Percentiles rank a stretch among this genome's conserved stretches.
Evolutionary conservation across 1,140 invertebrate species (phyloP).

Genomic region (Drosophila insularis): DNA sequence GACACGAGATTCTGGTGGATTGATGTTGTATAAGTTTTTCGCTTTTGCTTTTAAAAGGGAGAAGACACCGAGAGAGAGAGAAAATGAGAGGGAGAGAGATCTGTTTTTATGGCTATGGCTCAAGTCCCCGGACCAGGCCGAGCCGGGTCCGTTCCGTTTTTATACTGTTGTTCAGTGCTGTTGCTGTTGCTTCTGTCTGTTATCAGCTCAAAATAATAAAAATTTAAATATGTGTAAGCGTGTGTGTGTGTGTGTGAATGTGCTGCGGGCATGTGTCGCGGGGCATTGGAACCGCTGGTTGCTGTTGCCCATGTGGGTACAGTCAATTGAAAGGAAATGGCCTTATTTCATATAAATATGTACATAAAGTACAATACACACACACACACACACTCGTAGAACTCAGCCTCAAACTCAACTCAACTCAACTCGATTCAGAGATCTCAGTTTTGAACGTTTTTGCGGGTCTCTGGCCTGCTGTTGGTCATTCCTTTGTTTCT

Average conservation of each 20-base stretch:
- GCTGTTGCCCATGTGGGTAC: slow-evolving; percentile 75
- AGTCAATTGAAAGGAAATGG: slow-evolving; percentile 81
- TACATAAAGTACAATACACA: slow-evolving; percentile 74
- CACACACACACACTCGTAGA: slow-evolving; percentile 39
- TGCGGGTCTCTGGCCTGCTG: slow-evolving; percentile 42
- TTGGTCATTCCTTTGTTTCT: slow-evolving; percentile 73
- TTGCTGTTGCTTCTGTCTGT: slow-evolving; percentile 57
- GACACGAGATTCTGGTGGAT: not conserved
- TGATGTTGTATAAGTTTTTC: slow-evolving; percentile 61
- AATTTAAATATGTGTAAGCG: slow-evolving; percentile 68
- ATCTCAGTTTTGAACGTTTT: slow-evolving; percentile 11
- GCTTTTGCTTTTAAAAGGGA: slow-evolving; percentile 26
- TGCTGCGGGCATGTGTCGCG: slow-evolving; percentile 62
- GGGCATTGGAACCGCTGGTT: slow-evolving; percentile 35
- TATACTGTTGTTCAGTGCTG: not conserved
- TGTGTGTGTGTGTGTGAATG: slow-evolving; percentile 35
- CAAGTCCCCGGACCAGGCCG: slow-evolving; percentile 51
- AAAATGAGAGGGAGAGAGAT: slow-evolving; percentile 37
- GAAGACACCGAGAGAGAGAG: not conserved
- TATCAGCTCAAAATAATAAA: slow-evolving; percentile 81
- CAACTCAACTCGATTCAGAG: not conserved
- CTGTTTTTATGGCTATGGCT: slow-evolving; percentile 67
- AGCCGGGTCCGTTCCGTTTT: slow-evolving; percentile 45
- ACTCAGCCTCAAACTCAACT: not conserved
- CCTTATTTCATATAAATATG: slow-evolving; percentile 81